Evolutionary conservation across 92 coral and sea anemone species (phyloP), one percentile per base, ranked within the genome.

Genomic region (Parazoanthus darwini): DNA sequence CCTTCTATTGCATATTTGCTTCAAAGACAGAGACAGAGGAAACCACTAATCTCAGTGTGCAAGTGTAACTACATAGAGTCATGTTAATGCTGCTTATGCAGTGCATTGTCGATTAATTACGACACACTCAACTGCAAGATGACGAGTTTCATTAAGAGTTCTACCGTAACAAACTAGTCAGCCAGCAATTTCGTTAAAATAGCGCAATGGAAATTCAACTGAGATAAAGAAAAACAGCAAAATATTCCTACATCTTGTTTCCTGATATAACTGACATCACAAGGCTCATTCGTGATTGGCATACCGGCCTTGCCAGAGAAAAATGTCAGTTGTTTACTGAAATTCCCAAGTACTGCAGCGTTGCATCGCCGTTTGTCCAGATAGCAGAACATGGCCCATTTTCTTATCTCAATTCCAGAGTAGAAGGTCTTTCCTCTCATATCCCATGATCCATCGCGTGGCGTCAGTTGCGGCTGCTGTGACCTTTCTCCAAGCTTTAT

Each of bases 361-460:
- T 76, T 36, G 46, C 93, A 90, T 37, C 48, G 44, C 20, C 43
- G 25, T 65, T 50, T 82, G 22, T 16, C 44, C 38, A 82, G 6
- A 66, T 81, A 90, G 46, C 89, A 87, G 26, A 90, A 86, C 78
- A 90, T 43, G 35, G 93, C 93, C 93, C 93, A 90, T 48, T 79
- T 70, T 16, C 33, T n/a, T 25, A 90, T 65, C 22, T 15, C 44
- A 2, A 23, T 86, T 11, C 90, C 90, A 65, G 82, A 75, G 70
- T 50, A 87, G 59, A 90, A 90, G 23, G 85, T 72, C 36, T 87
- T 87, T 11, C 68, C 87, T 29, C 93, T 79, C 93, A 90, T 90
- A 81, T 90, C 90, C 93, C 93, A 90, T 36, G 87, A 71, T 16
- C 93, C 90, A 44, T 87, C 75, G 74, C 15, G 75, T 29, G 88